A percentile compares a stretch with the other conserved stretches of the same genome.
These are phyloP conservation scores for Apodemus sylvaticus DNA, from an alignment of 2,113 vertebrate genomes.

Conservation along the genomic window DNA sequence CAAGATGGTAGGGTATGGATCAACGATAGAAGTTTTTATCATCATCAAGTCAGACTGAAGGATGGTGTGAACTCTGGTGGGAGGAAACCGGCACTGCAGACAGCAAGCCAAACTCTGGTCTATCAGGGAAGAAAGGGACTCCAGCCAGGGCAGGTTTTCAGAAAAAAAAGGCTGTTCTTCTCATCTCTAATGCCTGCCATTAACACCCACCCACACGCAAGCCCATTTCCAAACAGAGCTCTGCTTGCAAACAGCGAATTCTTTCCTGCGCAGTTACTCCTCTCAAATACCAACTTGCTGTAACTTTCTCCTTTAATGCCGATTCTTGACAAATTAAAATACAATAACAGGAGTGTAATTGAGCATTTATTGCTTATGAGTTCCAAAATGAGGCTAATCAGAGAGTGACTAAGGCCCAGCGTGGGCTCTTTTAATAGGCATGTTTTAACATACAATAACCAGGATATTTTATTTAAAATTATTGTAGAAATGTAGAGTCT, in stretches of 20 bases:
- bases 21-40: neutral
- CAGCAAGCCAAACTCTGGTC: fast-evolving
- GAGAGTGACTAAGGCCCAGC: constrained; percentile 78
- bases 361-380: constrained; percentile 84
- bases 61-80: fast-evolving
- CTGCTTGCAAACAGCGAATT: neutral
- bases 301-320: constrained; percentile 78
- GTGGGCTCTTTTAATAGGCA: constrained; percentile 64
- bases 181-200: neutral
- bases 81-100: fast-evolving
- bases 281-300: constrained; percentile 64
- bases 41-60: neutral
- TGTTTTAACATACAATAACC: constrained; percentile 62
- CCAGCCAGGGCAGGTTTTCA: fast-evolving
- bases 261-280: constrained; percentile 40
- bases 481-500: constrained; percentile 51
- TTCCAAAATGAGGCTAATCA: constrained; percentile 82
- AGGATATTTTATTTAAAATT: constrained; percentile 50
- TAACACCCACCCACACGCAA: neutral
- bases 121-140: fast-evolving
- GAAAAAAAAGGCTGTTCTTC: neutral
- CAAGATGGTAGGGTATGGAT: neutral
- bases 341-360: constrained; percentile 84
- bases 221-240: neutral
- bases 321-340: constrained; percentile 85